Conservation (phyloP, 1,140 invertebrate genomes). For the Rhagoletis pomonella region DNA sequence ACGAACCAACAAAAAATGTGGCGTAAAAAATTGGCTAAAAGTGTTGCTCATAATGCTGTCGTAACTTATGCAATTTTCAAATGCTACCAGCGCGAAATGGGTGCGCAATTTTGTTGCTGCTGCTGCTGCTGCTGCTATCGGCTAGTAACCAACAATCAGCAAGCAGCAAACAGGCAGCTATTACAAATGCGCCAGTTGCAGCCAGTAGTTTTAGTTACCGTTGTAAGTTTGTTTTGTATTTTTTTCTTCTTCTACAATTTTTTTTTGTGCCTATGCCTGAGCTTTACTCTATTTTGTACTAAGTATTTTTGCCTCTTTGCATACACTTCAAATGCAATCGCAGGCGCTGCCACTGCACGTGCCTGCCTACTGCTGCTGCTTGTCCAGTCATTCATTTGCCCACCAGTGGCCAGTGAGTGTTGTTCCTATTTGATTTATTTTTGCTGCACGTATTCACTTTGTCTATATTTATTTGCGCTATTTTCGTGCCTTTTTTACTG, state of each 20-base stretch:
- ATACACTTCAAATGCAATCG: neutral
- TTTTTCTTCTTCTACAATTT: neutral
- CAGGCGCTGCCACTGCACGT: neutral
- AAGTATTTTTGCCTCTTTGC: neutral
- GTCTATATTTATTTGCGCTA: too few relatives aligned
- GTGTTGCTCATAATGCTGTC: conserved; percentile 47
- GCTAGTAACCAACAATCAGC: neutral
- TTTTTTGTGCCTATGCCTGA: neutral
- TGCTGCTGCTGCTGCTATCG: neutral
- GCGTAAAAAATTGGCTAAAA: conserved; percentile 38
- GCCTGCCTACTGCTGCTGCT: neutral
- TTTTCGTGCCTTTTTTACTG: neutral
- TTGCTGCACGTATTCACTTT: neutral
- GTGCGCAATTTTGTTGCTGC: neutral
- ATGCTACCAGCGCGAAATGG: conserved; percentile 26
- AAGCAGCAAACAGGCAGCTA: neutral
- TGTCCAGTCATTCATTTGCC: neutral
- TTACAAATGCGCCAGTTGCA: neutral
- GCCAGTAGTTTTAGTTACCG: too few relatives aligned
- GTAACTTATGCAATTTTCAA: conserved; percentile 28
- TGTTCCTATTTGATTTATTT: neutral
- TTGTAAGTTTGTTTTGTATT: conserved; percentile 2
- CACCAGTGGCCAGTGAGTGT: neutral
- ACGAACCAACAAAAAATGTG: neutral
- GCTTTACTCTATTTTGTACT: too few relatives aligned